phyloP scores from a whole-genome alignment of 2,888 invertebrate genomes.

The Notodonta dromedarius region DNA sequence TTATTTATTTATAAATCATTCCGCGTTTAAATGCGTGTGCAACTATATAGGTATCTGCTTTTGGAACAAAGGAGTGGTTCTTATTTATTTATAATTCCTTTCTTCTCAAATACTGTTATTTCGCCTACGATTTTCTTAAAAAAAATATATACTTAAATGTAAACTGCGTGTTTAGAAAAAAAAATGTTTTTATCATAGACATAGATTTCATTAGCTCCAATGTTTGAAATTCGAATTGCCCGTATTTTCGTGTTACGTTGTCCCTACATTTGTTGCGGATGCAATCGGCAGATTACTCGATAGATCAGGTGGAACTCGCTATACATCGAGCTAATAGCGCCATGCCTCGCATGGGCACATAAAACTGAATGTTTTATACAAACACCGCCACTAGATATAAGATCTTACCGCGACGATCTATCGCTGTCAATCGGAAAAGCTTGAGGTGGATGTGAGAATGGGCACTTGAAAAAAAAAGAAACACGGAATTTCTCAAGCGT shows the following conservation, averaged over 20 bases:
- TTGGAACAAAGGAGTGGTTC: too few relatives aligned
- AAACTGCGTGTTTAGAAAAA: too few relatives aligned
- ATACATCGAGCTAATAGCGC: conserved; percentile 71
- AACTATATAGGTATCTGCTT: too few relatives aligned
- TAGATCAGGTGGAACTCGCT: conserved; percentile 64
- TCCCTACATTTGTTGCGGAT: conserved; percentile 10
- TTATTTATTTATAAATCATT: too few relatives aligned
- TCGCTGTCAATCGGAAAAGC: conserved; percentile 39
- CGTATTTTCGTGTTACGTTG: conserved; percentile 1
- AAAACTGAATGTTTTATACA: conserved; percentile 73
- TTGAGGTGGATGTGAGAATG: conserved; percentile 22
- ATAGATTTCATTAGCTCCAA: too few relatives aligned
- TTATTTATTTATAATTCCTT: too few relatives aligned
- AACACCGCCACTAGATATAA: conserved; percentile 41
- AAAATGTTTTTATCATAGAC: too few relatives aligned
- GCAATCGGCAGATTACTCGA: conserved; percentile 72
- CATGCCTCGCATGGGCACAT: conserved; percentile 58
- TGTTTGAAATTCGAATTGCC: not conserved
- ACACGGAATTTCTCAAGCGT: not conserved
- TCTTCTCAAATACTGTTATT: too few relatives aligned
- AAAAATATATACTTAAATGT: too few relatives aligned
- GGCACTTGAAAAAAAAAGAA: conserved; percentile 3
- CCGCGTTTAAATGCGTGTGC: too few relatives aligned
- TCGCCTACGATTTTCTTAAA: too few relatives aligned
- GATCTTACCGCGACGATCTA: conserved; percentile 35